Percentiles rank a stretch among this genome's conserved stretches.
phyloP scores from a whole-genome alignment of 2,888 invertebrate genomes.

The Thelaira solivaga region DNA sequence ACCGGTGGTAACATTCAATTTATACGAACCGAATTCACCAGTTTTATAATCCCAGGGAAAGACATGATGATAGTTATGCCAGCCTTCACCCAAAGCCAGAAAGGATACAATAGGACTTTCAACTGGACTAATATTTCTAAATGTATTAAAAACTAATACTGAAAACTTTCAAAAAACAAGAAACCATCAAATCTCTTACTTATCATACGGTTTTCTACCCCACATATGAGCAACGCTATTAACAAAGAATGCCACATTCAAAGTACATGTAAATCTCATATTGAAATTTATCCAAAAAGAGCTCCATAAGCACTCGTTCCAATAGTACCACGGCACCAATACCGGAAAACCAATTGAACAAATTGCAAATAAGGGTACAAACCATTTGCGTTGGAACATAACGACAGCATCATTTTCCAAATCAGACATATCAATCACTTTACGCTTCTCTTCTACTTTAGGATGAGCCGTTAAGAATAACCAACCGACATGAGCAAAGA shows the following conservation, averaged over 20 bases:
- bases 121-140: conserved; percentile 84
- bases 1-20: conserved; percentile 85
- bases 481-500: conserved; percentile 96
- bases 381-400: conserved; percentile 86
- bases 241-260: conserved; percentile 96
- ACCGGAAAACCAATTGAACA: conserved; percentile 84
- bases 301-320: conserved; percentile 87
- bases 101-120: conserved; percentile 86
- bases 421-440: conserved; percentile 84
- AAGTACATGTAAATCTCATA: conserved; percentile 87
- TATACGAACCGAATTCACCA: conserved; percentile 82
- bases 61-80: conserved; percentile 91
- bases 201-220: conserved; percentile 95
- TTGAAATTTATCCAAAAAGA: conserved; percentile 92
- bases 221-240: conserved; percentile 96
- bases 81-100: conserved; percentile 87
- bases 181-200: conserved; percentile 77
- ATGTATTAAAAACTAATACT: not conserved
- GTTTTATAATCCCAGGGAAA: conserved; percentile 84
- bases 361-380: conserved; percentile 84
- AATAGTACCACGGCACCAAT: conserved; percentile 87
- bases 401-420: conserved; percentile 85
- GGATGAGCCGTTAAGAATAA: conserved; percentile 90
- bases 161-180: not conserved
- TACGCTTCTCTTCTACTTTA: conserved; percentile 83